Conservation (phyloP, 2,888 invertebrate species). For the Bimastos eiseni region DNA sequence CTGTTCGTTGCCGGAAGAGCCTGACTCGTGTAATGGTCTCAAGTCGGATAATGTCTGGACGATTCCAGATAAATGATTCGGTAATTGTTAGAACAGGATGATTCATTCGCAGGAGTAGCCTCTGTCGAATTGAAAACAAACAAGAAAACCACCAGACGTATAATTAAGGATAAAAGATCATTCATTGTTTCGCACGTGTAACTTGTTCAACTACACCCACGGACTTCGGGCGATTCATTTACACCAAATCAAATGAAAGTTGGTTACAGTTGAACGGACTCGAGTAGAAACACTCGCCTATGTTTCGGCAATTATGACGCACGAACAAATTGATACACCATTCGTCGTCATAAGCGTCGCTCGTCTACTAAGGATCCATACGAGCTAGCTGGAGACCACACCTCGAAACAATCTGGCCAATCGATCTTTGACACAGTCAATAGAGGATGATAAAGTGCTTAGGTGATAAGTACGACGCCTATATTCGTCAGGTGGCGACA, state of each 20-base stretch:
- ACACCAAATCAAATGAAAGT: background rate
- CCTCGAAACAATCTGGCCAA: background rate
- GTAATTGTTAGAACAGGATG: background rate
- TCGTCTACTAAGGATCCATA: background rate
- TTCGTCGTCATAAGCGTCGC: background rate
- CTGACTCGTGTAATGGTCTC: background rate
- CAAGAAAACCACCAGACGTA: background rate
- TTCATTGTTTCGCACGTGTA: background rate
- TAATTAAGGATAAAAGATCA: background rate
- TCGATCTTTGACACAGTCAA: background rate
- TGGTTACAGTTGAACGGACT: background rate
- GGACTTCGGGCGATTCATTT: background rate
- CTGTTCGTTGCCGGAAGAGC: background rate
- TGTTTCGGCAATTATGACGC: background rate
- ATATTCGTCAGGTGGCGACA: background rate
- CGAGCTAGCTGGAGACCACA: background rate
- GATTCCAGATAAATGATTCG: background rate
- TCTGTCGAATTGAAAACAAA: background rate
- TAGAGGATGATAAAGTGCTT: background rate
- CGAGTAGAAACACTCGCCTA: background rate
- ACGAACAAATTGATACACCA: background rate
- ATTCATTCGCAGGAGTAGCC: background rate
- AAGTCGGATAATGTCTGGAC: background rate
- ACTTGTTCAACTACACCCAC: background rate
- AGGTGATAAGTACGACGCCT: background rate